Conservation (phyloP, 2,888 invertebrate genomes). For the Mycalesis mineus region DNA sequence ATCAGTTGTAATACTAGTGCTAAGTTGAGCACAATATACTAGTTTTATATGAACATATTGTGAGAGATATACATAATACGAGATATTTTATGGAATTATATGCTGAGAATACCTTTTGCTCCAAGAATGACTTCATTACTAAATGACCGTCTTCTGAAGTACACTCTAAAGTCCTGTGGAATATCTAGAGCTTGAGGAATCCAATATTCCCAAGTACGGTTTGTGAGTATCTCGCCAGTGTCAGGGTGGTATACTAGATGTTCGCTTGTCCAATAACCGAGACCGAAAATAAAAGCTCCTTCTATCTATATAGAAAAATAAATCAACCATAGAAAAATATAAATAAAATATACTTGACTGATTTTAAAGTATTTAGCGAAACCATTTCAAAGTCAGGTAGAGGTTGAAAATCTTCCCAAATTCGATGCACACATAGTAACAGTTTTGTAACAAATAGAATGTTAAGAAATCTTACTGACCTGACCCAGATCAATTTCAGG, state of each 20-base stretch:
- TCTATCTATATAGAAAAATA: conserved; percentile 3
- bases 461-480: conserved; percentile 40
- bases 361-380: too few relatives aligned
- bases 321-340: too few relatives aligned
- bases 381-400: too few relatives aligned
- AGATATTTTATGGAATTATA: too few relatives aligned
- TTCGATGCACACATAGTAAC: too few relatives aligned
- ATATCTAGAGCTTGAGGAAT: conserved; percentile 86
- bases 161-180: conserved; percentile 84
- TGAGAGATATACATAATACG: too few relatives aligned
- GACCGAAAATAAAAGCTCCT: neutral
- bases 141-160: conserved; percentile 79
- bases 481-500: conserved; percentile 84
- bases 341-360: too few relatives aligned
- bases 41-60: too few relatives aligned
- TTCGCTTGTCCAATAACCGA: conserved; percentile 1
- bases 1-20: too few relatives aligned
- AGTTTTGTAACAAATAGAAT: too few relatives aligned
- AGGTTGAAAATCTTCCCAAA: too few relatives aligned
- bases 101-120: conserved; percentile 77
- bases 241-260: conserved; percentile 76
- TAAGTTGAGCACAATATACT: too few relatives aligned
- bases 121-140: conserved; percentile 80
- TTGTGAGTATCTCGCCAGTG: conserved; percentile 83
- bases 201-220: conserved; percentile 88